Evolutionary conservation across 2,797 vertebrate genomes (phyloP).

Genomic region (Xenops minutus): DNA sequence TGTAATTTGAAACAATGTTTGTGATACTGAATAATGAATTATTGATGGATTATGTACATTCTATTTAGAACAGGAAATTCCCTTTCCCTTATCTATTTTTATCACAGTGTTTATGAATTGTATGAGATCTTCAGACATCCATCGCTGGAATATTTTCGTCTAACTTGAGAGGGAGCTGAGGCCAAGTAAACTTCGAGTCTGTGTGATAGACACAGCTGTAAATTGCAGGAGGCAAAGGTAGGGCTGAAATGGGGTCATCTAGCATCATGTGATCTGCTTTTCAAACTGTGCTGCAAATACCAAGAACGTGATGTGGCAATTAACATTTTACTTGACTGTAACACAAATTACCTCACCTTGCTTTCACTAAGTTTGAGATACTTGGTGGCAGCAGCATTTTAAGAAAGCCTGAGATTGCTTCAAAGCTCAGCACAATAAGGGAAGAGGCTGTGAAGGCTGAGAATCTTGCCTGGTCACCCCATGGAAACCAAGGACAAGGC

Average conservation of each 20-base stretch:
- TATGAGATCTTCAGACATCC: background rate
- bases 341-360: background rate
- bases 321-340: background rate
- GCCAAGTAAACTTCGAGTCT: background rate
- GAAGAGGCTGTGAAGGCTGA: background rate
- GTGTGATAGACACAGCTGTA: background rate
- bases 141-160: background rate
- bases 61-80: background rate
- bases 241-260: background rate
- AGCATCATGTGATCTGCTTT: background rate
- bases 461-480: background rate
- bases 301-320: background rate
- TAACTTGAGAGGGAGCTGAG: background rate
- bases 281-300: background rate
- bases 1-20: background rate
- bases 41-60: background rate
- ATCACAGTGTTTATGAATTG: background rate
- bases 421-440: background rate
- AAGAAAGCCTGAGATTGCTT: background rate
- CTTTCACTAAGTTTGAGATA: background rate
- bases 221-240: background rate
- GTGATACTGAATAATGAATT: background rate
- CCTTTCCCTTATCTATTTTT: background rate
- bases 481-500: background rate
- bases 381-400: fast-evolving